A percentile compares a stretch with the other conserved stretches of the same genome.
Evolutionary conservation across 2,797 vertebrate species (phyloP).

Genomic region (Gadopsis bispinosus): DNA sequence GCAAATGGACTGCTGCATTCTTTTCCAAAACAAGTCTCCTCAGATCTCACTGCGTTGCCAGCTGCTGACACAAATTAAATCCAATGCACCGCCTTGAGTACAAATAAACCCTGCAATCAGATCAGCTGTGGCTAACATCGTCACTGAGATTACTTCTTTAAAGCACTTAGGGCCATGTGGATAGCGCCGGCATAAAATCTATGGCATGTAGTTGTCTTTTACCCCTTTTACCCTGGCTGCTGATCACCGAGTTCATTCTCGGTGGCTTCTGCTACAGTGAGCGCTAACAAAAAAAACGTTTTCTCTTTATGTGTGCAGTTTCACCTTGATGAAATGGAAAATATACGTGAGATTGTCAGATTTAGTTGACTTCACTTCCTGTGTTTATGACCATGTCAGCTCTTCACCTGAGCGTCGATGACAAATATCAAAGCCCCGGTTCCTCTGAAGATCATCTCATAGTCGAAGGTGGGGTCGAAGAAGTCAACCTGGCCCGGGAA

Average conservation of each 20-base stretch:
- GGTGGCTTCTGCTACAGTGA: background rate
- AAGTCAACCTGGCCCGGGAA: conserved; percentile 99
- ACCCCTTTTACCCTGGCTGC: conserved; percentile 20
- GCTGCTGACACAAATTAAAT: conserved; percentile 50
- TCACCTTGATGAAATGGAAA: background rate
- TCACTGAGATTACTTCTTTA: conserved; percentile 51
- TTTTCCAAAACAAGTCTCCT: conserved; percentile 26
- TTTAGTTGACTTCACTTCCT: background rate
- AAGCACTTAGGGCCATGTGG: conserved; percentile 52
- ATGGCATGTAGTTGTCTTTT: conserved; percentile 37
- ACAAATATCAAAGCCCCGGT: conserved; percentile 99
- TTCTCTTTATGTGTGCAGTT: background rate
- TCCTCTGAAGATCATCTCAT: conserved; percentile 99
- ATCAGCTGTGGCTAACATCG: conserved; percentile 39
- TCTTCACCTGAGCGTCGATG: conserved; percentile 96
- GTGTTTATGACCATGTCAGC: background rate
- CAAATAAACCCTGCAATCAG: conserved; percentile 54
- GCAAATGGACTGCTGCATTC: conserved; percentile 39
- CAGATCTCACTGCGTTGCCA: conserved; percentile 42
- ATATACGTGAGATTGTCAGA: background rate
- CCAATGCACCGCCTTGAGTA: conserved; percentile 44
- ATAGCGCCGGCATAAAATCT: conserved; percentile 32
- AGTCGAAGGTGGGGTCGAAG: conserved; percentile 99
- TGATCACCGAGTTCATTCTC: conserved; percentile 29
- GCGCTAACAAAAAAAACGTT: background rate